Percentiles rank a stretch among this genome's conserved stretches.
Conservation (phyloP, 2,888 invertebrate species). For the Brenthis hecate region DNA sequence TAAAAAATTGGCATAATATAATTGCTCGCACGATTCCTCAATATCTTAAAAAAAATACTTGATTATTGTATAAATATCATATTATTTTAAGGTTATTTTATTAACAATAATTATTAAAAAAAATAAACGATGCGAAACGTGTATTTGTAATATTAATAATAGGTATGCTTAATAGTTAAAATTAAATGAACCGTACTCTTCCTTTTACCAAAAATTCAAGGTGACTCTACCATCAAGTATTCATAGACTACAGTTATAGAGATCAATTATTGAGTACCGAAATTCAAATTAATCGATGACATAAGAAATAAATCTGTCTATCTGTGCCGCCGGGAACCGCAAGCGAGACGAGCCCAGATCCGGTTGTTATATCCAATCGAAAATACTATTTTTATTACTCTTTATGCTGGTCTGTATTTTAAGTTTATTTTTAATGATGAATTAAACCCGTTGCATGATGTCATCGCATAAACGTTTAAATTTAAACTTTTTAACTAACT, state of each 20-base stretch:
- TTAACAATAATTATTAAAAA: too few relatives aligned
- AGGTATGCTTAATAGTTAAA: neutral
- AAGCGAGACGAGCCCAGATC: conserved; percentile 71
- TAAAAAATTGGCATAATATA: too few relatives aligned
- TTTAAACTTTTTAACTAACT: too few relatives aligned
- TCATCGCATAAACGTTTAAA: neutral
- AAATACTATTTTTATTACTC: conserved; percentile 75
- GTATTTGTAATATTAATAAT: too few relatives aligned
- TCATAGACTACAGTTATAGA: conserved; percentile 3
- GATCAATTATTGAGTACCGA: conserved; percentile 23
- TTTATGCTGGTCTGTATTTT: conserved; percentile 60
- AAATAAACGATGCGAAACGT: too few relatives aligned
- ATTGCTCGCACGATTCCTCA: too few relatives aligned
- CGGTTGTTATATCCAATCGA: conserved; percentile 71
- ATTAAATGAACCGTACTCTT: too few relatives aligned
- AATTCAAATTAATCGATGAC: conserved; percentile 65
- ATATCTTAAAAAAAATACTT: too few relatives aligned
- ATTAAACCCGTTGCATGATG: conserved; percentile 29
- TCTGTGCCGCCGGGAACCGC: conserved; percentile 52
- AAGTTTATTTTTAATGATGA: conserved; percentile 48
- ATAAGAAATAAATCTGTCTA: conserved; percentile 71
- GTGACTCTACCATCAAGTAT: conserved; percentile 2
- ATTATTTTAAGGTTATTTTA: too few relatives aligned
- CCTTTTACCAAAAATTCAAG: neutral
- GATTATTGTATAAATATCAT: too few relatives aligned